A percentile compares a stretch with the other conserved stretches of the same genome.
Conservation (phyloP, 2,113 vertebrate genomes). For the human region GRCh38 chr16:71922501-71923000, state of each 20-base stretch:
- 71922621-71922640: conserved; percentile 91
- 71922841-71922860: not conserved
- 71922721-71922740: not conserved
- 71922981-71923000: not conserved
- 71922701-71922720: conserved; percentile 7
- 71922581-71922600: conserved; percentile 81
- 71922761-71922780: not conserved
- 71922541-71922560: conserved; percentile 87
- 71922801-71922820: not conserved
- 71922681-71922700: conserved; percentile 85
- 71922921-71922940: not conserved
- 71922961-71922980: not conserved
- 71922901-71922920: not conserved
- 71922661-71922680: conserved; percentile 89
- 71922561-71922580: conserved; percentile 89
- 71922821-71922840: conserved; percentile 1
- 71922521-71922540: conserved; percentile 90
- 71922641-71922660: conserved; percentile 89
- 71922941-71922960: not conserved
- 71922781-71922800: not conserved
- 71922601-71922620: conserved; percentile 87
- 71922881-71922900: not conserved
- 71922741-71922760: not conserved
- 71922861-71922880: conserved; percentile 9
- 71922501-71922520: conserved; percentile 95